Evolutionary conservation across 2,797 vertebrate species (phyloP).

Genomic region (Fringilla coelebs): DNA sequence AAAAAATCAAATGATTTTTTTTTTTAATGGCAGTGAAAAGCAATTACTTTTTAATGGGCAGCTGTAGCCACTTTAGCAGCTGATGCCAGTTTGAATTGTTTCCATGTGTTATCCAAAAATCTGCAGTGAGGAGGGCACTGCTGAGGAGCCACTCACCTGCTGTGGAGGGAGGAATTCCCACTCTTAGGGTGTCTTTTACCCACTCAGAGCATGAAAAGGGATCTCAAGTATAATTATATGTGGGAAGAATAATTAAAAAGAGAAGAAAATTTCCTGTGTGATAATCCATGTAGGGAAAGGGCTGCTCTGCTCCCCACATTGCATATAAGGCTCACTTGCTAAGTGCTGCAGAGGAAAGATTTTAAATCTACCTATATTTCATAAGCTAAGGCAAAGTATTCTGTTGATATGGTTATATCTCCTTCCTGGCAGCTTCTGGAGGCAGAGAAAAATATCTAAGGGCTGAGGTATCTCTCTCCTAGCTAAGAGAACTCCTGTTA

Average conservation of each 20-base stretch:
- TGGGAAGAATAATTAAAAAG: background rate
- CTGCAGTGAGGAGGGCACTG: background rate
- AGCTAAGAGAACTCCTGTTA: background rate
- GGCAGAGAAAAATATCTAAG: background rate
- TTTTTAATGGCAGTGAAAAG: background rate
- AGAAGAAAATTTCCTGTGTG: background rate
- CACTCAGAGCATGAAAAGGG: background rate
- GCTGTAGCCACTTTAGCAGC: background rate
- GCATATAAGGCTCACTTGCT: background rate
- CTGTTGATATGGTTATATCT: background rate
- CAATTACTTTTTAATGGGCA: background rate
- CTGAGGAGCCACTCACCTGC: background rate
- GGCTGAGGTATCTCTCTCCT: background rate
- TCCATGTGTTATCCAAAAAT: background rate
- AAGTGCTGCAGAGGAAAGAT: background rate
- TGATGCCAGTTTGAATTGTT: background rate
- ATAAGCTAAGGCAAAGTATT: background rate
- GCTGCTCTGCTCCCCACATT: background rate
- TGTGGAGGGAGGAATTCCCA: background rate
- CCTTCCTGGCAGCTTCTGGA: background rate
- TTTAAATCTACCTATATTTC: background rate
- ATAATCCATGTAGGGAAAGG: background rate
- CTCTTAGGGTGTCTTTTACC: background rate
- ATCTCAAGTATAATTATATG: background rate
- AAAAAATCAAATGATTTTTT: background rate